phyloP scores from a whole-genome alignment of 2,888 invertebrate genomes.

The Lacanobia oleracea region DNA sequence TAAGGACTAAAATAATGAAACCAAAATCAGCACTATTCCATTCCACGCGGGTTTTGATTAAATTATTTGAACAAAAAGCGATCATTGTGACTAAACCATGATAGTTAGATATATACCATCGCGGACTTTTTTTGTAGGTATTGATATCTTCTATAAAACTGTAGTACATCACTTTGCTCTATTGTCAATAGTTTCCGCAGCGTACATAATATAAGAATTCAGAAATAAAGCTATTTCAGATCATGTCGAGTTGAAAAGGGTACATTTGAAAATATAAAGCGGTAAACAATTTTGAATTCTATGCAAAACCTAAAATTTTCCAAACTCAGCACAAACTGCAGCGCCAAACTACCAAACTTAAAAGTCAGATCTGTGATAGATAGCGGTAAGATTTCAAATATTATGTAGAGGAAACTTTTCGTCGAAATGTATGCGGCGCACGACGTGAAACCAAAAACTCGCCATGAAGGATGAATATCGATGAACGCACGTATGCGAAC shows the following conservation, averaged over 20 bases:
- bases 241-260: neutral
- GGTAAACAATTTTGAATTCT: neutral
- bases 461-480: slow-evolving; percentile 52
- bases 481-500: slow-evolving; percentile 49
- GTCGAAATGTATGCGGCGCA: slow-evolving; percentile 43
- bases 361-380: slow-evolving; percentile 37
- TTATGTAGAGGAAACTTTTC: slow-evolving; percentile 44
- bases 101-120: too few relatives aligned
- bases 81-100: too few relatives aligned
- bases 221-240: too few relatives aligned
- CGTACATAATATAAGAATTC: too few relatives aligned
- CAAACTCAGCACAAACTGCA: slow-evolving; percentile 39
- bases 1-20: too few relatives aligned
- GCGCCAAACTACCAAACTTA: slow-evolving; percentile 21
- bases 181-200: too few relatives aligned
- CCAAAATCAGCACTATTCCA: too few relatives aligned
- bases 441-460: slow-evolving; percentile 51
- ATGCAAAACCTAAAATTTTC: slow-evolving; percentile 8
- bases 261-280: neutral
- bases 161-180: too few relatives aligned
- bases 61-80: too few relatives aligned
- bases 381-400: slow-evolving; percentile 44
- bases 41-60: too few relatives aligned
- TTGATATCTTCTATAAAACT: too few relatives aligned
- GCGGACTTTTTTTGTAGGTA: too few relatives aligned